Conservation (phyloP, 53 echinoderm and acorn worm genomes). For the Crossaster papposus region DNA sequence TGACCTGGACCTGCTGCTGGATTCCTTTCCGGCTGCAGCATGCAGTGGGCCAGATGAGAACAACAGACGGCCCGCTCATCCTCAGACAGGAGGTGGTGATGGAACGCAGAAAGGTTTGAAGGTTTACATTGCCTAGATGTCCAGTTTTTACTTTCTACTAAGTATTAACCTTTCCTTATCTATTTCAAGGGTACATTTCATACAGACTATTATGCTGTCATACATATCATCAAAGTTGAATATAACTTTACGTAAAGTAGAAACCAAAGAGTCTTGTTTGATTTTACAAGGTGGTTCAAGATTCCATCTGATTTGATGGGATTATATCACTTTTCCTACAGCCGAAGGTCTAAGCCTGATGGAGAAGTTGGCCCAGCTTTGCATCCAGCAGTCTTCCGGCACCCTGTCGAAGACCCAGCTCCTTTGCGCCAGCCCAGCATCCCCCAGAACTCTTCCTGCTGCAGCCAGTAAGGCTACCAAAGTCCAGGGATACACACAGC, state of each 20-base stretch:
- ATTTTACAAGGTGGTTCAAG: not conserved
- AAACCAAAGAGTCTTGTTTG: not conserved
- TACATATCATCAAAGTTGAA: no score
- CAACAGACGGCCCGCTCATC: constrained; percentile 4
- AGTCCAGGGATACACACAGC: not conserved
- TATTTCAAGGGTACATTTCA: no score
- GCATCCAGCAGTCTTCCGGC: constrained; percentile 88
- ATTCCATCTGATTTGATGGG: not conserved
- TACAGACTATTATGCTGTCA: no score
- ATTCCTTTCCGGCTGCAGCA: constrained; percentile 64
- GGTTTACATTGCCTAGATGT: not conserved
- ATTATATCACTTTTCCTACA: not conserved
- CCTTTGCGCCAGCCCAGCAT: not conserved
- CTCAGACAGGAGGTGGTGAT: constrained; percentile 66
- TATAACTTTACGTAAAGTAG: no score
- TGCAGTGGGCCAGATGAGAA: constrained; percentile 11
- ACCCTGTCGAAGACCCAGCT: constrained; percentile 70
- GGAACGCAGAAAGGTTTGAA: constrained; percentile 52
- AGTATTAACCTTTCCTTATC: no score
- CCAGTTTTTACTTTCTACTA: no score
- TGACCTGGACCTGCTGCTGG: constrained; percentile 87
- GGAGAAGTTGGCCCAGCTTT: constrained; percentile 90
- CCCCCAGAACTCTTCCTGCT: not conserved
- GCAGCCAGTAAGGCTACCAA: not conserved
- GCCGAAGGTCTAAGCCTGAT: constrained; percentile 65